Base-by-base conservation (phyloP, 1,140 invertebrate genomes). In the Magallana angulata region DNA sequence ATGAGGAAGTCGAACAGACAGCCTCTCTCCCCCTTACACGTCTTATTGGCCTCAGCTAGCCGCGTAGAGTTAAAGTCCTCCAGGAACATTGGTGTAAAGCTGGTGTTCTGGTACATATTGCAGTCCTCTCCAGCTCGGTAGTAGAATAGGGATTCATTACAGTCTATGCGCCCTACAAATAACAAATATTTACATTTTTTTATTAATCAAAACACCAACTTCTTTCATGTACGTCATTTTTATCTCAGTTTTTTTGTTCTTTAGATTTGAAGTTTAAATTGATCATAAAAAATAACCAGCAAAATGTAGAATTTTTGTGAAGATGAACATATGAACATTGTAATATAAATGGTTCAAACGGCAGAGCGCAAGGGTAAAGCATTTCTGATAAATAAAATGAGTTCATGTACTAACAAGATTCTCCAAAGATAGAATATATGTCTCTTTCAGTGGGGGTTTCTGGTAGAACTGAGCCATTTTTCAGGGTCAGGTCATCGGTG, bases 1-100 rank as follows among this genome's bases (percentile, higher is more conserved):
- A 56, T 56, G 8, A 82, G 48, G 12, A 14, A 82, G 48, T 82
- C 81, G 57, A n/a, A 82, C 9, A 82, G 48, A 82, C 81, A 82
- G 48, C 16, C 18, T 7, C 14, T 9, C n/a, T 82, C 81, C n/a
- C 81, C 81, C 8, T 58, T 58, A 82, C 81, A 82, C 18, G 57
- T 58, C 14, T n/a, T 48, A 57, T 82, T 58, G n/a, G 81, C 81
- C 2, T n/a, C 48, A 36, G 56, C 9, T 9, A 57, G 12, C n/a
- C 16, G 12, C 8, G 48, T 11, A 16, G 81, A 8, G 7, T 16
- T 82, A 57, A 82, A 82, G 48, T 58, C 57, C 1, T 82, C 81
- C 56, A 58, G n/a, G 57, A 82, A 82, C 48, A 57, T 8, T 7
- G 81, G 81, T 4, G 2, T 24, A 82, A 82, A 57, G 16, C 57